Evolutionary conservation across 2,888 invertebrate species (phyloP), one percentile per base, ranked within the genome.

Genomic region (Teinopalpus imperialis): DNA sequence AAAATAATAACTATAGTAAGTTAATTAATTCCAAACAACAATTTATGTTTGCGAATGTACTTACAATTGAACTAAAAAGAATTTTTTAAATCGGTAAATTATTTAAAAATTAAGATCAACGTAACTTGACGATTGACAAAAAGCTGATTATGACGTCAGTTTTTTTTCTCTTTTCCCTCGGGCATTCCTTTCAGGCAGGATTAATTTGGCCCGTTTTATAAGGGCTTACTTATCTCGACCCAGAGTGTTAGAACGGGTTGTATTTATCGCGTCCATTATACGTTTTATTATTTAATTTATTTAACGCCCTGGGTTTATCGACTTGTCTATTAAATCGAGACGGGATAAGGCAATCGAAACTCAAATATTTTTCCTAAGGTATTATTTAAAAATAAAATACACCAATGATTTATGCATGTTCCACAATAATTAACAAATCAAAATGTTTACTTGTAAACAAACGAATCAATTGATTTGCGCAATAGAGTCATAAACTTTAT

Each of bases 241-340:
- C 70, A 58, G 69, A 74, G 79, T 75, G 76, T 77, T 75, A 70
- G 73, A 78, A 78, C 83, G 78, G 78, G 83, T 82, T 81, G 75
- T 86, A 81, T 82, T 85, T 87, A 87, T 87, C 85, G 81, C 68
- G 59, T 67, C 77, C 82, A 88, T 88, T 87, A 87, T 86, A 76
- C 77, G 71, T 83, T 87, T 87, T 85, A 87, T 87, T 87, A 86
- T 87, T 86, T 86, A 87, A 88, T 87, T 88, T 87, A 87, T 87
- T 86, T 86, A 86, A 85, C 85, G 74, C 82, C 72, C 74, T 63
- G 68, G 62, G 69, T 72, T 82, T 83, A 85, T 83, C 77, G 71
- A 75, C 74, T 79, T 79, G 81, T 81, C 87, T 87, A 87, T 85
- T 86, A 82, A 83, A 83, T 78, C 69, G 81, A 77, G 78, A 74